Base-by-base conservation (phyloP, 2,888 invertebrate species). In the Mylabris sibirica region DNA sequence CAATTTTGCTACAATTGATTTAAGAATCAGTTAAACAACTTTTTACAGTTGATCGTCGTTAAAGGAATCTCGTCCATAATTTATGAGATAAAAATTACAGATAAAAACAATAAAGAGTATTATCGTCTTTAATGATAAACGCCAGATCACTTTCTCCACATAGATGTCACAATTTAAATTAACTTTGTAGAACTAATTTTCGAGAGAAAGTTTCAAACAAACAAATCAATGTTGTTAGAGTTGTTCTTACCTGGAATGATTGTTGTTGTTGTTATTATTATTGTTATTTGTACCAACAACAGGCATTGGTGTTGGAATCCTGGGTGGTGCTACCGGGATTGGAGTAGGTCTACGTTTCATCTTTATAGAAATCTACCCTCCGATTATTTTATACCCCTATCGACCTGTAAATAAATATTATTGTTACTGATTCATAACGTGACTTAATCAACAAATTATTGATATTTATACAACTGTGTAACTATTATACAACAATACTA, bases 291-390 rank as follows among this genome's bases (percentile, higher is more conserved):
- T 30, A 30, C 3, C 4, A n/a, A 83, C 81, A 34, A 82, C 79
- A 12, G 88, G 88, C 87, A 88, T 88, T 2, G 88, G 88, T 59
- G 88, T 88, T 41, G 88, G 88, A 57, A 88, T 86, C 69, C 88
- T 83, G 41, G 88, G 88, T 41, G 88, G 88, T 67, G 86, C 85
- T 34, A 88, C 88, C 1, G 88, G 88, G 76, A 88, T 87, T 17
- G 88, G 83, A 8, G 84, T 84, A 11, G 77, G 78, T 66, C 83
- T 78, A 68, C 84, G 76, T 71, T 79, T 57, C 57, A 57, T 57
- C 24, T 80, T 44, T 60, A 30, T 26, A 34, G 63, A 30, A 49
- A 57, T 26, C 70, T 68, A 12, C 68, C 69, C 67, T 69, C n/a
- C n/a, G n/a, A n/a, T n/a, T 76, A 30, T 41, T 41, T 12, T 41